Evolutionary conservation across 2,797 vertebrate species (phyloP).

Genomic region (Sebastes steindachneri): DNA sequence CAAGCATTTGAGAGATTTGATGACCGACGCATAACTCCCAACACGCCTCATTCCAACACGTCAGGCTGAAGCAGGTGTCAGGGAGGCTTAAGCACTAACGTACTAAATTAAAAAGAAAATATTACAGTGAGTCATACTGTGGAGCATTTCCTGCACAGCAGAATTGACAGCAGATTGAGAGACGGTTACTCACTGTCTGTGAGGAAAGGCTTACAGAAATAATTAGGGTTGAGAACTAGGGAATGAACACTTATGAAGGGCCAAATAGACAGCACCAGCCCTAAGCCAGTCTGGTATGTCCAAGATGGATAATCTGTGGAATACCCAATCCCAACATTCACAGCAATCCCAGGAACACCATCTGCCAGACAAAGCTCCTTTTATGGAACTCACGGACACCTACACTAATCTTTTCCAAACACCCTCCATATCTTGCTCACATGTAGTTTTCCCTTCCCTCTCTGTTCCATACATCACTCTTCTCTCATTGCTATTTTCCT

Average conservation of each 20-base stretch:
- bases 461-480: background rate
- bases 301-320: slow-evolving; percentile 51
- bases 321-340: slow-evolving; percentile 49
- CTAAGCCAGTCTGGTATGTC: slow-evolving; percentile 42
- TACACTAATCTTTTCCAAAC: slow-evolving; percentile 24
- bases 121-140: background rate
- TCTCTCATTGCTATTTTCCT: background rate
- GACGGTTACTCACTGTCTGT: background rate
- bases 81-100: background rate
- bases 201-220: background rate
- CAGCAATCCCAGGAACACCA: slow-evolving; percentile 42
- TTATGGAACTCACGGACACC: slow-evolving; percentile 24
- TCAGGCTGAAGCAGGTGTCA: background rate
- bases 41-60: slow-evolving; percentile 12
- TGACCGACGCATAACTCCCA: background rate
- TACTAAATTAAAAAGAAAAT: background rate
- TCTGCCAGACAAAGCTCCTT: slow-evolving; percentile 53
- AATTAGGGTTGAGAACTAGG: background rate
- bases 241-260: slow-evolving; percentile 6
- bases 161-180: background rate
- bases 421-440: background rate
- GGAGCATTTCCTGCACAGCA: background rate
- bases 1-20: background rate
- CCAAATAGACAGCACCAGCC: slow-evolving; percentile 1
- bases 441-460: slow-evolving; percentile 4